These are phyloP conservation scores for Pipistrellus pygmaeus DNA, from an alignment of 2,797 vertebrate species.

Conservation along the genomic window DNA sequence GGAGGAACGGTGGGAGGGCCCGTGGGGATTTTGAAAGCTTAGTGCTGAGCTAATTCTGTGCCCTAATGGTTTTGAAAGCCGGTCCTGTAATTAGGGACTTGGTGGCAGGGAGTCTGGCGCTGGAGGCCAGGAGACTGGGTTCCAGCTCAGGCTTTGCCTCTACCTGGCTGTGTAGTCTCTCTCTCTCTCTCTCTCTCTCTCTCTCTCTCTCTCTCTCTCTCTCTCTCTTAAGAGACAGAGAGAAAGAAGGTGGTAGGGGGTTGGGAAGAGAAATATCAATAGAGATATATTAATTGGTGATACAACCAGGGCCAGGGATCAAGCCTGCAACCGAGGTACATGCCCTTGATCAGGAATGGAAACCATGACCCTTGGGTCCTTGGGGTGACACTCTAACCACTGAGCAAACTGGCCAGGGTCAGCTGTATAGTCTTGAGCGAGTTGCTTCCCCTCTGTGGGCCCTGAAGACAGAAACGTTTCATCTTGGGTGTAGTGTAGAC, in stretches of 20 bases:
- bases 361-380: too few relatives aligned
- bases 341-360: too few relatives aligned
- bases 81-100: neutral
- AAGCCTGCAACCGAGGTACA: too few relatives aligned
- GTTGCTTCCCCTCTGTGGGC: neutral
- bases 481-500: neutral
- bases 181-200: too few relatives aligned
- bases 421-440: neutral
- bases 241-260: too few relatives aligned
- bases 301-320: too few relatives aligned
- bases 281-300: too few relatives aligned
- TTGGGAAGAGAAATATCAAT: too few relatives aligned
- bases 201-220: too few relatives aligned
- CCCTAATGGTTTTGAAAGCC: slow-evolving; percentile 58
- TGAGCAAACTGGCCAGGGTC: too few relatives aligned
- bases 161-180: neutral
- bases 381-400: too few relatives aligned
- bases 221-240: too few relatives aligned
- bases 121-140: neutral
- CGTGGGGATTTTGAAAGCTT: neutral
- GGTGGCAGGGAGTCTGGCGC: neutral
- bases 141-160: neutral
- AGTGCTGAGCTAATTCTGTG: neutral
- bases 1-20: neutral
- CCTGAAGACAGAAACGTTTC: neutral